Evolutionary conservation across 2,113 vertebrate genomes (phyloP).

Genomic region (Channa maculata): DNA sequence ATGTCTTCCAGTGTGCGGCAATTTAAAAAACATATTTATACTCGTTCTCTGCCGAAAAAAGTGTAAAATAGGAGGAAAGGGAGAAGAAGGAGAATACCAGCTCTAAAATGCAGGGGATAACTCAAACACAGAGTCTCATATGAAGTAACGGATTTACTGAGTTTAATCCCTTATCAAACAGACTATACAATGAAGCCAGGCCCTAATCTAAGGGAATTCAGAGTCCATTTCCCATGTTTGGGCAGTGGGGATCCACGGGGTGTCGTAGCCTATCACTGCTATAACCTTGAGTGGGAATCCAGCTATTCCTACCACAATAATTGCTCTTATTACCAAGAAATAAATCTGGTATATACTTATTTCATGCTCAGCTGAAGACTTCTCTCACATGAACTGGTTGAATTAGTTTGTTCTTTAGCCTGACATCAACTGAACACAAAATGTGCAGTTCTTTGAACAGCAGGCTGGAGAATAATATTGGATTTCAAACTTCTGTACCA

Average conservation of each 20-base stretch:
- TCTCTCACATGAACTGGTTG: slow-evolving; percentile 29
- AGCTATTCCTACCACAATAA: slow-evolving; percentile 47
- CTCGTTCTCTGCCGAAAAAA: slow-evolving; percentile 21
- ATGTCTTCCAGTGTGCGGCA: slow-evolving; percentile 19
- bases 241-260: slow-evolving; percentile 68
- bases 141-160: slow-evolving; percentile 75
- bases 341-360: slow-evolving; percentile 53
- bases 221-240: slow-evolving; percentile 75
- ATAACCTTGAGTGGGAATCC: slow-evolving; percentile 73
- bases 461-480: slow-evolving; percentile 42
- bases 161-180: slow-evolving; percentile 80
- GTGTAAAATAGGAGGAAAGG: slow-evolving; percentile 25
- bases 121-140: slow-evolving; percentile 71
- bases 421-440: slow-evolving; percentile 43
- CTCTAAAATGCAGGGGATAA: slow-evolving; percentile 66
- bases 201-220: slow-evolving; percentile 76
- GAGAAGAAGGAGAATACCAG: slow-evolving; percentile 37
- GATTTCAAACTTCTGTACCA: slow-evolving; percentile 45
- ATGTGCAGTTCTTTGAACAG: slow-evolving; percentile 36
- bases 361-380: slow-evolving; percentile 58
- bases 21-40: slow-evolving; percentile 16
- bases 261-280: slow-evolving; percentile 58
- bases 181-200: slow-evolving; percentile 65
- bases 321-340: slow-evolving; percentile 59
- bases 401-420: slow-evolving; percentile 53